Base-by-base conservation (phyloP, 2,797 vertebrate genomes). In the Eremophila alpestris region DNA sequence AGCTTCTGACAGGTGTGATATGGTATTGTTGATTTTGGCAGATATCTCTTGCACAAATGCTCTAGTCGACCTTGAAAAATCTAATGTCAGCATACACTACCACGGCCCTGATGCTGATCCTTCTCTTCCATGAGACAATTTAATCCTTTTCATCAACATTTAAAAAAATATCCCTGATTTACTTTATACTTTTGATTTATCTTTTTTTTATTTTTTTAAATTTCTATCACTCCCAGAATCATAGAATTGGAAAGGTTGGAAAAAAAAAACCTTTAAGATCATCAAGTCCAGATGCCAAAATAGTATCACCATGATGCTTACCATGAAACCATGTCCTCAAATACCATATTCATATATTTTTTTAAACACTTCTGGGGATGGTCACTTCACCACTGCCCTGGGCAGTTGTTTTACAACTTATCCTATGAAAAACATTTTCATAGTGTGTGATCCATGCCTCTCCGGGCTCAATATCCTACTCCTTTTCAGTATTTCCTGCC, bases 1-100 rank as follows among this genome's bases (percentile, higher is more conserved):
- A 94, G 46, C 43, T 90, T 89, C 87, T 94, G 92, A 92, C 78
- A 91, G 87, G 91, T 86, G 79, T 71, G 55, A 78, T 59, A 75
- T 20, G 49, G 23, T 7, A 11, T 10, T 93, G 89, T 85, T 86
- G 84, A 73, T 78, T 91, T 92, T 91, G 83, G 83, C 80, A 87
- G 71, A 40, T 77, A 26, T 63, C 52, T 89, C 59, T 46, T 38
- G 56, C 21, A 62, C 27, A 74, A 34, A 27, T 63, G 41, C 11
- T 70, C 55, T 34, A 45, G 70, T 54, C 0, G 0, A 74, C 91
- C 85, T 95, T 94, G 87, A 69, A 79, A 93, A 87, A 30, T 49
- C 59, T 65, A 14, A 52, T 84, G 67, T 90, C 85, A 88, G 52
- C 85, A 82, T 49, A 43, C 63, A 60, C 18, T 64, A 3, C 26